A percentile compares a stretch with the other conserved stretches of the same genome.
Evolutionary conservation across 2,797 vertebrate species (phyloP).

Genomic region (Xenops minutus): DNA sequence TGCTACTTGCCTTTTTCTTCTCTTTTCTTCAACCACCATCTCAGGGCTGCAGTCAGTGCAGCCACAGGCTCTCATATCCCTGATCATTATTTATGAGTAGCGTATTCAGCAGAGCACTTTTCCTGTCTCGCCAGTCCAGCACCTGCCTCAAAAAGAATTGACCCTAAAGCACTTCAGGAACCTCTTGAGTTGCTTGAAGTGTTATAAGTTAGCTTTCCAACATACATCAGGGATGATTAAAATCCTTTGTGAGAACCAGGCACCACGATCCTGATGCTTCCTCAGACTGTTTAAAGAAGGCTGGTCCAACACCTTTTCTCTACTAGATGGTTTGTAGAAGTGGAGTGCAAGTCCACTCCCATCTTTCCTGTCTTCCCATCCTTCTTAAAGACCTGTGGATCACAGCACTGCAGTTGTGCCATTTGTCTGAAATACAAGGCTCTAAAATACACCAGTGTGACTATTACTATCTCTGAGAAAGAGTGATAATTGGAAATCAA

Average conservation of each 20-base stretch:
- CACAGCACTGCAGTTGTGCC: not conserved
- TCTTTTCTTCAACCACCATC: not conserved
- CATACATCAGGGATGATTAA: not conserved
- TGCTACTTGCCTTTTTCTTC: not conserved
- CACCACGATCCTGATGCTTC: not conserved
- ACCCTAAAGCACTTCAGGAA: not conserved
- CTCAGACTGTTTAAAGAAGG: not conserved
- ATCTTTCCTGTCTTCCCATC: not conserved
- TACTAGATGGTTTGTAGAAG: not conserved
- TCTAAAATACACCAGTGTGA: not conserved
- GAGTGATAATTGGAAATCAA: not conserved
- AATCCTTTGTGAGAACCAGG: not conserved
- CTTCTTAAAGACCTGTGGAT: not conserved
- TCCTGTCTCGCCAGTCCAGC: not conserved
- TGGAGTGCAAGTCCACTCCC: not conserved
- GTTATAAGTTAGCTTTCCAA: not conserved
- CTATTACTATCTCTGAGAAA: not conserved
- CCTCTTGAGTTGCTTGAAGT: not conserved
- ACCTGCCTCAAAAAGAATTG: not conserved
- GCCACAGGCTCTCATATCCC: not conserved
- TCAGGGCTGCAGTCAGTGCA: not conserved
- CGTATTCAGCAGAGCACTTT: not conserved
- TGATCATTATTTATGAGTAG: not conserved
- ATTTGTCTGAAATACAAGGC: not conserved
- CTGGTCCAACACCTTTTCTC: not conserved